Evolutionary conservation across 2,113 vertebrate genomes (phyloP).

Genomic region (Indicator maculatus): DNA sequence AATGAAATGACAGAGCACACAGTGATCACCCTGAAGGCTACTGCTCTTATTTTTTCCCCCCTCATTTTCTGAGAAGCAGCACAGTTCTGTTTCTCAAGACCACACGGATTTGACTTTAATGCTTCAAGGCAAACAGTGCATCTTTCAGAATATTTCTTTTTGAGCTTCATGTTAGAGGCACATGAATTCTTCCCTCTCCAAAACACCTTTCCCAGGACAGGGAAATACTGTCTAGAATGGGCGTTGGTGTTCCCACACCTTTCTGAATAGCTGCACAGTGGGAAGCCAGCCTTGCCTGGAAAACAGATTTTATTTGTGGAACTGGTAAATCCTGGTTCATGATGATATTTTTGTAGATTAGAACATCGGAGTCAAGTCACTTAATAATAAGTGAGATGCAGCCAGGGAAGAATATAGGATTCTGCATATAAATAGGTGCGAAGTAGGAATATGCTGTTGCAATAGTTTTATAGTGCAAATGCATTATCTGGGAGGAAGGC

Average conservation of each 20-base stretch:
- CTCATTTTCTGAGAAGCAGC: conserved; percentile 13
- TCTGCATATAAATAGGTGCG: background rate
- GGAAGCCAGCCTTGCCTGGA: background rate
- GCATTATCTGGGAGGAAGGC: background rate
- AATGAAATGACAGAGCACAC: conserved; percentile 16
- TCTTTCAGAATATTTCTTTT: conserved; percentile 41
- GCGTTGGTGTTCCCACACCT: conserved; percentile 5
- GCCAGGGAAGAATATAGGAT: background rate
- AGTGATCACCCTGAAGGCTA: conserved; percentile 11
- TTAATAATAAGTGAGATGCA: background rate
- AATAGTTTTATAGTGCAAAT: background rate
- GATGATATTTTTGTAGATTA: background rate
- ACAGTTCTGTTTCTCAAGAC: background rate
- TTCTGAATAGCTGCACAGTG: background rate
- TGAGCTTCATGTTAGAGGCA: background rate
- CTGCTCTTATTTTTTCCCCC: background rate
- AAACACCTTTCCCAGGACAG: conserved; percentile 22
- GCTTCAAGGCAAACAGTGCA: conserved; percentile 18
- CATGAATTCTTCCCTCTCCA: background rate
- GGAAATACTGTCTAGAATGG: background rate
- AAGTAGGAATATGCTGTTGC: background rate
- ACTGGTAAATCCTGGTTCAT: background rate
- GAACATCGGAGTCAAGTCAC: background rate
- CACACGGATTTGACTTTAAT: background rate
- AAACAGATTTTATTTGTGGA: background rate